Evolutionary conservation across 2,797 vertebrate species (phyloP).

Genomic region (Jordanella pulchra): DNA sequence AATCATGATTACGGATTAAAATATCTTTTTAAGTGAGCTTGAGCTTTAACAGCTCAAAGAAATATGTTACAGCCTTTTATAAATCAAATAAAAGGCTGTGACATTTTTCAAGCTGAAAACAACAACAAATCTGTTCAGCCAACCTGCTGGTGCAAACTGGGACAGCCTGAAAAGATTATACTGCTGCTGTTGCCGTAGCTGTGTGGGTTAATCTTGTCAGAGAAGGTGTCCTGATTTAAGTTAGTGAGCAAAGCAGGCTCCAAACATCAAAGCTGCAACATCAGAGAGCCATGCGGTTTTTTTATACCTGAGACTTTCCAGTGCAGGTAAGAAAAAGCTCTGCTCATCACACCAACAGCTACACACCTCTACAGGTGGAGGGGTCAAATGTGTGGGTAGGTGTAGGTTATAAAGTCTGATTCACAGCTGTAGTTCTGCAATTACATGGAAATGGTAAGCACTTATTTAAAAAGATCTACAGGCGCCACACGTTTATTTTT

Average conservation of each 20-base stretch:
- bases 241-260: slow-evolving; percentile 1
- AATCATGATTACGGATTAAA: neutral
- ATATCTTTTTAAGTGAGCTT: neutral
- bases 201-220: slow-evolving; percentile 4
- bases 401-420: neutral
- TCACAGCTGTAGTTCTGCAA: neutral
- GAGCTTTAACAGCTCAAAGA: neutral
- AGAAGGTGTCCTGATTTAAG: neutral
- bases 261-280: slow-evolving; percentile 4
- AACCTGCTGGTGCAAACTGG: neutral
- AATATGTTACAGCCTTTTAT: neutral
- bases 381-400: slow-evolving; percentile 1
- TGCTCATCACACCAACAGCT: slow-evolving; percentile 1
- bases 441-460: neutral
- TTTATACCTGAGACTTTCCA: slow-evolving; percentile 1
- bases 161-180: neutral
- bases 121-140: neutral
- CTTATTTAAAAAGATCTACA: neutral
- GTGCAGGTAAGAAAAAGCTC: neutral
- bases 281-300: neutral
- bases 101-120: neutral
- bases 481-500: neutral
- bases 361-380: neutral
- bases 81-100: no score
- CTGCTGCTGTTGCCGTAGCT: neutral